Percentiles rank a stretch among this genome's conserved stretches.
These are phyloP conservation scores for Neomonachus schauinslandi DNA, from an alignment of 2,113 vertebrate species.

Conservation along the genomic window DNA sequence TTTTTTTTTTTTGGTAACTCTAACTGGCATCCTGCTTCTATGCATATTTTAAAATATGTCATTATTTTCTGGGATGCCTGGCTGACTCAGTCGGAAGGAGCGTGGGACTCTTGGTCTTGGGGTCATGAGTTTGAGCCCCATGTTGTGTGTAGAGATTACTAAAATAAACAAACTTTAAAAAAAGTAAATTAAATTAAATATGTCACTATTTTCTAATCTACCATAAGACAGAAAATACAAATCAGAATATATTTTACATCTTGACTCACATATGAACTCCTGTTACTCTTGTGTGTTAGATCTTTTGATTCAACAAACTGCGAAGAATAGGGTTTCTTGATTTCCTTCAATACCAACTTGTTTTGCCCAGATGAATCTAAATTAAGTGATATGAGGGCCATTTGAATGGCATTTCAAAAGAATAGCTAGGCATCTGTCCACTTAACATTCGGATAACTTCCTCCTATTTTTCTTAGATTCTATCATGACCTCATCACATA, in stretches of 20 bases:
- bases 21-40: not conserved
- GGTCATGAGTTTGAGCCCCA: not conserved
- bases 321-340: not conserved
- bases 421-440: not conserved
- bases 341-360: slow-evolving; percentile 20
- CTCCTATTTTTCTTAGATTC: slow-evolving; percentile 27
- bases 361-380: not conserved
- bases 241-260: not conserved
- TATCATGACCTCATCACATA: slow-evolving; percentile 60
- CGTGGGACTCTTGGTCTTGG: not conserved
- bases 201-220: not conserved
- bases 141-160: not conserved
- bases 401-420: not conserved
- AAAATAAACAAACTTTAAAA: not conserved
- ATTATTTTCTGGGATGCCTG: not conserved
- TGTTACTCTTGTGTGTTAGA: not conserved
- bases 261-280: slow-evolving; percentile 6
- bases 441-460: slow-evolving; percentile 29
- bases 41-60: not conserved
- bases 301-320: not conserved
- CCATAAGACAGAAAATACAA: not conserved
- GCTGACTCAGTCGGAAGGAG: not conserved
- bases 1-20: not conserved
- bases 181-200: not conserved
- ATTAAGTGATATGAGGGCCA: not conserved